Evolutionary conservation across 2,888 invertebrate species (phyloP), one percentile per base, ranked within the genome.

Genomic region (Aporophyla nigra): DNA sequence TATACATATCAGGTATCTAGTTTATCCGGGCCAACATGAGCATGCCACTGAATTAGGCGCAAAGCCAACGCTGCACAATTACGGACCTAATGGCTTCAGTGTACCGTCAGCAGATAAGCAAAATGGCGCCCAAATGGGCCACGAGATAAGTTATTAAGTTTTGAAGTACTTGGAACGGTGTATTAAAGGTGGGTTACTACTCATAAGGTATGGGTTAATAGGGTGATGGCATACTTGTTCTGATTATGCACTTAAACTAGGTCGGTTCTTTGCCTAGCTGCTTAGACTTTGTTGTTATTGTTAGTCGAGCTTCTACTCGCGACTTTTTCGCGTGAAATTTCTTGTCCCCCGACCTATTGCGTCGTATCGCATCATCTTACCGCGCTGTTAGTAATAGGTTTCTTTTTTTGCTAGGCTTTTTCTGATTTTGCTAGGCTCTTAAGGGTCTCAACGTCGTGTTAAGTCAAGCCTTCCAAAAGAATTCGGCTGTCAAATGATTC

Each of bases 31-130:
- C 40, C 43, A 76, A 80, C 80, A 83, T 78, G 84, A 86, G 88
- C 89, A 89, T 84, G 79, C 80, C 63, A 81, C 74, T 84, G 88
- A 88, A 90, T 93, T 93, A 93, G 93, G 93, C 93, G 86, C 85
- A 67, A 82, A 86, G 93, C 93, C 93, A 93, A 90, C 87, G 90
- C 83, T 83, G 85, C 86, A 88, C 90, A 90, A 92, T 92, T 91
- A 91, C 89, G 82, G 80, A 84, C 83, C 87, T 91, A 92, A 92
- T 93, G 87, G 88, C 85, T 77, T 85, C 63, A 53, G 75, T 78
- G 85, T 88, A 87, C 66, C 72, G 88, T 77, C 84, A 82, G 85
- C 84, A 83, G 85, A 87, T 84, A 86, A 86, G 74, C 71, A 61
- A 56, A 82, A 76, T 75, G 80, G 76, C 78, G 56, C 74, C 66